phyloP scores from a whole-genome alignment of 2,888 invertebrate species.

The Melieria omissa region DNA sequence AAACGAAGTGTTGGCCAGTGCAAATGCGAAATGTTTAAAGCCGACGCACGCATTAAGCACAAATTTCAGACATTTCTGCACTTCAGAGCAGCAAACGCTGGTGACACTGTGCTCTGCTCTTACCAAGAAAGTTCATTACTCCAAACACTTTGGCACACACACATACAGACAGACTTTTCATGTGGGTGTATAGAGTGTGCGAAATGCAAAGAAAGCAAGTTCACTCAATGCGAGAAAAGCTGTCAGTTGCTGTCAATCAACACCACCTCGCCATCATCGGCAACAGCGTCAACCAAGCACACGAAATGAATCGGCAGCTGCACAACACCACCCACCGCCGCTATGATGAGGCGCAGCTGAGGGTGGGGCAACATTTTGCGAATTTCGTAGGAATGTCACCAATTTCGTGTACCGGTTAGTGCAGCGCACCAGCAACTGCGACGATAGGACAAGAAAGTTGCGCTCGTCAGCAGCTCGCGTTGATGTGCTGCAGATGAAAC shows the following conservation, averaged over 20 bases:
- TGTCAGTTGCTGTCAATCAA: slow-evolving; percentile 32
- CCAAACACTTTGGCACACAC: neutral
- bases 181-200: too few relatives aligned
- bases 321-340: too few relatives aligned
- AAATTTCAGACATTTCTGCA: too few relatives aligned
- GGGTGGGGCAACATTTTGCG: slow-evolving; percentile 19
- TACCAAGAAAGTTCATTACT: too few relatives aligned
- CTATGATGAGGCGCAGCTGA: slow-evolving; percentile 2
- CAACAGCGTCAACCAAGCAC: neutral
- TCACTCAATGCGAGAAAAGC: slow-evolving; percentile 21
- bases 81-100: too few relatives aligned
- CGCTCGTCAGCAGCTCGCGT: slow-evolving; percentile 6
- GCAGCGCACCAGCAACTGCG: neutral
- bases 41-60: too few relatives aligned
- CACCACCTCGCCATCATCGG: neutral
- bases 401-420: neutral
- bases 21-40: too few relatives aligned
- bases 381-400: slow-evolving; percentile 30
- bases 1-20: neutral
- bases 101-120: too few relatives aligned
- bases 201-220: slow-evolving; percentile 4
- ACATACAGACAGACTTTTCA: slow-evolving; percentile 4
- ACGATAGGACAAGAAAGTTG: slow-evolving; percentile 5
- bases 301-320: neutral
- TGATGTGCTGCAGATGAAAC: slow-evolving; percentile 28